phyloP scores from a whole-genome alignment of 2,797 vertebrate genomes.

The Merluccius polli region DNA sequence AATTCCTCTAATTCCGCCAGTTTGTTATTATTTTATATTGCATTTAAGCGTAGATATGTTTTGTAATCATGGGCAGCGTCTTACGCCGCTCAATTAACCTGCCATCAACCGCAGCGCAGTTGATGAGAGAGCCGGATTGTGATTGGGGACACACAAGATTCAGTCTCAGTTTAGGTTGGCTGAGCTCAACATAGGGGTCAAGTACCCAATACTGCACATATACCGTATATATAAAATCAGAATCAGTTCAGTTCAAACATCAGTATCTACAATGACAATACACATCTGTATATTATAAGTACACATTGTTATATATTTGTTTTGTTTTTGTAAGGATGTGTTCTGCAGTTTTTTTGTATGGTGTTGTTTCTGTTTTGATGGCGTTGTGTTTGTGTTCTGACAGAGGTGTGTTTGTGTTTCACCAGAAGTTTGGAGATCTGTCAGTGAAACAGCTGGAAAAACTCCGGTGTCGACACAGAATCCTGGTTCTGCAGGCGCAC shows the following conservation, averaged over 20 bases:
- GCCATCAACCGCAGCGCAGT: no score
- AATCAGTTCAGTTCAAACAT: no score
- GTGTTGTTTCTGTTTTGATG: not conserved
- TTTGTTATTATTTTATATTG: no score
- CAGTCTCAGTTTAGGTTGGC: not conserved
- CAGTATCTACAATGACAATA: no score
- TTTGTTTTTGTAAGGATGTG: not conserved
- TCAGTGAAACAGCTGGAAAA: constrained; percentile 87
- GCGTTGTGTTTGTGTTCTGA: not conserved
- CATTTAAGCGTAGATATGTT: no score
- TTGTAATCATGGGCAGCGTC: no score
- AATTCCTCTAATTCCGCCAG: no score
- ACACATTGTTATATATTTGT: not conserved
- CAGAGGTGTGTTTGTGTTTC: not conserved
- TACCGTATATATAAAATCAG: not conserved
- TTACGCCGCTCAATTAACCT: no score
- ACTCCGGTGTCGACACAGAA: constrained; percentile 86
- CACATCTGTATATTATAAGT: not conserved
- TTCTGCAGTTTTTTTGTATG: not conserved
- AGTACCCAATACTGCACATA: not conserved
- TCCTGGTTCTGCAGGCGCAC: constrained; percentile 87
- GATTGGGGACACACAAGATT: not conserved
- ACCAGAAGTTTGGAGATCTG: constrained; percentile 88
- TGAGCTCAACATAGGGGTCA: not conserved
- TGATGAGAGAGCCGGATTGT: no score